These are phyloP conservation scores for Dynastes grantii DNA, from an alignment of 2,888 invertebrate species.

Conservation along the genomic window DNA sequence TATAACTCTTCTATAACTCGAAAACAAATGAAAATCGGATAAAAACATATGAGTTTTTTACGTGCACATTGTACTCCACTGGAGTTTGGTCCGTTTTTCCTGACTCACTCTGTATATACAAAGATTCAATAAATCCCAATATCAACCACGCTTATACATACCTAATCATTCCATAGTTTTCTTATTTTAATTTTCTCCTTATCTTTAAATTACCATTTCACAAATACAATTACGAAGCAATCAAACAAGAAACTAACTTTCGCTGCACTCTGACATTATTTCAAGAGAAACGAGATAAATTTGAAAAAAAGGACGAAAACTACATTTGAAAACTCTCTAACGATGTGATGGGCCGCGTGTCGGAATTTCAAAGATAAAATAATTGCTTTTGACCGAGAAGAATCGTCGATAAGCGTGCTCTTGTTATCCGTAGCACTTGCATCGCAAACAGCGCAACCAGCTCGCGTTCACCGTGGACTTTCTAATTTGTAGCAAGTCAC, in stretches of 20 bases:
- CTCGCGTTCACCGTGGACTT: background rate
- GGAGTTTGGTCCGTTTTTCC: no score
- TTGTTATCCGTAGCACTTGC: background rate
- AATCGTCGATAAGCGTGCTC: background rate
- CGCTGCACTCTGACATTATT: background rate
- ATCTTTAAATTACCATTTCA: background rate
- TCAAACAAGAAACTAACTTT: background rate
- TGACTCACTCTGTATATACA: no score
- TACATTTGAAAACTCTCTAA: conserved; percentile 14
- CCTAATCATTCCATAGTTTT: background rate
- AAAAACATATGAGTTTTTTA: no score
- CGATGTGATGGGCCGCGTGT: background rate
- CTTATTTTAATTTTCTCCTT: background rate
- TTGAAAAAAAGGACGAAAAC: background rate
- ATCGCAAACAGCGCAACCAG: conserved; percentile 7
- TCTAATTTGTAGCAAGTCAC: conserved; percentile 28
- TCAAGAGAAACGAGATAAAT: background rate
- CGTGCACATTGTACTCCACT: no score
- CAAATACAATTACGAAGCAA: background rate
- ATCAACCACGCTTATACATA: no score
- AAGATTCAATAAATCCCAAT: no score
- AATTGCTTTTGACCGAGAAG: conserved; percentile 20
- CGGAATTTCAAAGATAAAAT: conserved; percentile 24
- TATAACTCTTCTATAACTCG: no score
- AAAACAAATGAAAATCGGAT: no score